phyloP scores from a whole-genome alignment of 2,797 vertebrate species.

The Myoxocephalus aenaeus region DNA sequence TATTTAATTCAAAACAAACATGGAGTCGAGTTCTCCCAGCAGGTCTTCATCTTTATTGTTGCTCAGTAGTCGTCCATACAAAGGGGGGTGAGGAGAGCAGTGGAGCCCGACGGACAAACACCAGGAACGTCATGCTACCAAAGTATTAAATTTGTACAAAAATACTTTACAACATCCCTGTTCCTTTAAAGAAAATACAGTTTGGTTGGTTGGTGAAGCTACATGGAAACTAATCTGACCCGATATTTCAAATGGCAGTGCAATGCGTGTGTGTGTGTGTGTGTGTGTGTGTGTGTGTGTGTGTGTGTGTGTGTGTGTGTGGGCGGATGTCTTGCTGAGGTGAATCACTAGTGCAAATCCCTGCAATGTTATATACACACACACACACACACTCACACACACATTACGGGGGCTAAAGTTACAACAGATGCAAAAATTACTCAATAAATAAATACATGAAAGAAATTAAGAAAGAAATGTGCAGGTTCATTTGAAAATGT shows the following conservation, averaged over 20 bases:
- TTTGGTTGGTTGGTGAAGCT: slow-evolving; percentile 86
- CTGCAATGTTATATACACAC: slow-evolving; percentile 63
- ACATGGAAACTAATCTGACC: slow-evolving; percentile 84
- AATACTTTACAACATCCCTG: slow-evolving; percentile 99
- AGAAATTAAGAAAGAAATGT: neutral
- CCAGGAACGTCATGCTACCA: slow-evolving; percentile 99
- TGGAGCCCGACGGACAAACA: slow-evolving; percentile 89
- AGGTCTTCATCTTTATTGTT: slow-evolving; percentile 78
- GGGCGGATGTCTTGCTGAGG: slow-evolving; percentile 58
- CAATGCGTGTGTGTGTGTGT: slow-evolving; percentile 66
- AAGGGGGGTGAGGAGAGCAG: slow-evolving; percentile 71
- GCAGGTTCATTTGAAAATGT: neutral
- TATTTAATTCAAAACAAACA: slow-evolving; percentile 1
- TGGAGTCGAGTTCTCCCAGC: slow-evolving; percentile 52
- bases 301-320: slow-evolving; percentile 5
- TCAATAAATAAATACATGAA: neutral
- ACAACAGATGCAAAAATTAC: neutral
- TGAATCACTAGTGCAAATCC: slow-evolving; percentile 77
- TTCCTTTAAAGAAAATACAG: slow-evolving; percentile 99
- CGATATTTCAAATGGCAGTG: slow-evolving; percentile 92
- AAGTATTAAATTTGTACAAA: slow-evolving; percentile 99
- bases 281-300: slow-evolving; percentile 13
- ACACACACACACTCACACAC: neutral
- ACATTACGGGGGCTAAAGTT: neutral
- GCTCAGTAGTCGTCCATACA: slow-evolving; percentile 80